A percentile compares a stretch with the other conserved stretches of the same genome.
Evolutionary conservation across 2,797 vertebrate species (phyloP).

Genomic region (Prionace glauca): DNA sequence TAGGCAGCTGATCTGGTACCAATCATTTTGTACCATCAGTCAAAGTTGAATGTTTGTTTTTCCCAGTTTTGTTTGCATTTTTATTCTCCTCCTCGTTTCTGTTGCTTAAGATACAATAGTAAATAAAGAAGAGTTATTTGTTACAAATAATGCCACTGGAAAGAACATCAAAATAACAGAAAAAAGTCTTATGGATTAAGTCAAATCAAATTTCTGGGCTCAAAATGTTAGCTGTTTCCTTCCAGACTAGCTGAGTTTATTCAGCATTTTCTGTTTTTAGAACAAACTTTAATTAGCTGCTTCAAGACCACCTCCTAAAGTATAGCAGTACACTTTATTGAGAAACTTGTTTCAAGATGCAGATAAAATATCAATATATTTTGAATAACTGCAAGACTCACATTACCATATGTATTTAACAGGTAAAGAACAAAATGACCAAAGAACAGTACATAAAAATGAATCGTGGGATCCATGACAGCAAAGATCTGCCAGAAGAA

Average conservation of each 20-base stretch:
- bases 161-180: neutral
- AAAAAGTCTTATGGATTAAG: too few relatives aligned
- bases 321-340: neutral
- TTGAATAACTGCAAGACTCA: neutral
- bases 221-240: too few relatives aligned
- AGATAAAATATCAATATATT: neutral
- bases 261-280: too few relatives aligned
- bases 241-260: too few relatives aligned
- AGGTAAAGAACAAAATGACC: constrained; percentile 99
- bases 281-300: too few relatives aligned
- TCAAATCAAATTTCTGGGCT: too few relatives aligned
- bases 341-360: neutral
- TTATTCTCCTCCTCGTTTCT: neutral
- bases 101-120: neutral
- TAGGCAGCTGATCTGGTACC: neutral
- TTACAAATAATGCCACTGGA: neutral
- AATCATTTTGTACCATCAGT: neutral
- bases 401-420: neutral
- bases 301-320: too few relatives aligned
- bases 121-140: neutral
- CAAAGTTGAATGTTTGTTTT: neutral
- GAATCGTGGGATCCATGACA: constrained; percentile 95
- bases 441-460: constrained; percentile 98
- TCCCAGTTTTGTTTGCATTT: neutral
- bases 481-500: constrained; percentile 89